Conservation (phyloP, 2,113 vertebrate genomes). For the Anas platyrhynchos region DNA sequence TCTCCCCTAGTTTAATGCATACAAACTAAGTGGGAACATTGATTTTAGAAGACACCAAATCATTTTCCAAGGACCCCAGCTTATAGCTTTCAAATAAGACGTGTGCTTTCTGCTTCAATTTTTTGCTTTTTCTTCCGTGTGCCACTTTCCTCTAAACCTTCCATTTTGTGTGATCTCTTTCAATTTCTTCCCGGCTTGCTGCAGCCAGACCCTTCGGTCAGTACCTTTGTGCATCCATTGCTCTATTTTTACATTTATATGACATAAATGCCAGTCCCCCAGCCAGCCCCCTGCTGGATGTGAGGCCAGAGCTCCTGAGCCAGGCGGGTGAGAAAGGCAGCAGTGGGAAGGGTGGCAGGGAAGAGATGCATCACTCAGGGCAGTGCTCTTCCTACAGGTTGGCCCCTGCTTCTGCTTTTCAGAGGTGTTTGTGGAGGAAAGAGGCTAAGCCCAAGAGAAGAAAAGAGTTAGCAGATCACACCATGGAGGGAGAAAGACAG, state of each 20-base stretch:
- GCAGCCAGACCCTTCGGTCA: fast-evolving
- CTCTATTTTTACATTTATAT: not conserved
- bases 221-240: not conserved
- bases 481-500: not conserved
- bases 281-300: not conserved
- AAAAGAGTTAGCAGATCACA: not conserved
- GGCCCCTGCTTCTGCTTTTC: not conserved
- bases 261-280: not conserved
- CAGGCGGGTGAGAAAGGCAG: not conserved
- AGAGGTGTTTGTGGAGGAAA: slow-evolving; percentile 29
- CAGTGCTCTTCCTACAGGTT: not conserved
- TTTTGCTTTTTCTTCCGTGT: not conserved
- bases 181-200: not conserved
- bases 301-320: not conserved
- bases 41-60: slow-evolving; percentile 12
- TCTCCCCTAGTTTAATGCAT: not conserved
- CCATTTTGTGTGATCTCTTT: not conserved
- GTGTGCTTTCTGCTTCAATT: not conserved
- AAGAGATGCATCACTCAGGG: not conserved
- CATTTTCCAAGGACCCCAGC: not conserved
- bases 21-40: not conserved
- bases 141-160: not conserved
- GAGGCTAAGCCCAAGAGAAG: slow-evolving; percentile 14
- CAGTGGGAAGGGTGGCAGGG: not conserved
- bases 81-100: not conserved